phyloP scores from a whole-genome alignment of 1,140 invertebrate species.

The Trinorchestia longiramus region DNA sequence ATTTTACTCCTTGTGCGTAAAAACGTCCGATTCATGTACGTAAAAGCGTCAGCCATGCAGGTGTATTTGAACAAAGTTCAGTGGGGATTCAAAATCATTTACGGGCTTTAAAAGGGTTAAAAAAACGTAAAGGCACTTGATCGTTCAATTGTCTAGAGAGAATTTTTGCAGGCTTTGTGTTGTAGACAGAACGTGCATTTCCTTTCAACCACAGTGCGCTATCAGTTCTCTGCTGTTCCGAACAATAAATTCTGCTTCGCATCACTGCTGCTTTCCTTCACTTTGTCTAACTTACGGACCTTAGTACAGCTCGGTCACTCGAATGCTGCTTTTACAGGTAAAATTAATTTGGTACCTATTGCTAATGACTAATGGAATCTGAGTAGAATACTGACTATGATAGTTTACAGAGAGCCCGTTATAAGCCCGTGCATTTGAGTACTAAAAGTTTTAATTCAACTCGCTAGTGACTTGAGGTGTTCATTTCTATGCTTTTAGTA shows the following conservation, averaged over 20 bases:
- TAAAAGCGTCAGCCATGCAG: too few relatives aligned
- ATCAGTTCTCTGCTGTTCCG: background rate
- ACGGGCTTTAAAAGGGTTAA: too few relatives aligned
- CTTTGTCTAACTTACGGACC: background rate
- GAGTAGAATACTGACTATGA: background rate
- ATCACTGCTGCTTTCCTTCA: background rate
- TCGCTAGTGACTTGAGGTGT: background rate
- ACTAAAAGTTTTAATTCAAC: background rate
- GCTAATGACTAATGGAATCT: background rate
- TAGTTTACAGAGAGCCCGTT: background rate
- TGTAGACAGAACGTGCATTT: background rate
- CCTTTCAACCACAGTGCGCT: background rate
- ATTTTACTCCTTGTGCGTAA: too few relatives aligned
- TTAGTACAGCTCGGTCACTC: background rate
- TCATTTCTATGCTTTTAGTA: background rate
- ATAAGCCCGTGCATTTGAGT: background rate
- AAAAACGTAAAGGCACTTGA: background rate
- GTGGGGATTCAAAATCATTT: too few relatives aligned
- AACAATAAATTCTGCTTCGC: slow-evolving; percentile 11
- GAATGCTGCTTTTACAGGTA: background rate
- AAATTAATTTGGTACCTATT: background rate
- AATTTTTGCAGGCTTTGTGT: background rate
- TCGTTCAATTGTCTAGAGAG: background rate
- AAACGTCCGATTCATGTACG: too few relatives aligned
- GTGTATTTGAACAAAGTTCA: too few relatives aligned